Evolutionary conservation across 1,140 invertebrate genomes (phyloP).

Genomic region (Ostrea edulis): DNA sequence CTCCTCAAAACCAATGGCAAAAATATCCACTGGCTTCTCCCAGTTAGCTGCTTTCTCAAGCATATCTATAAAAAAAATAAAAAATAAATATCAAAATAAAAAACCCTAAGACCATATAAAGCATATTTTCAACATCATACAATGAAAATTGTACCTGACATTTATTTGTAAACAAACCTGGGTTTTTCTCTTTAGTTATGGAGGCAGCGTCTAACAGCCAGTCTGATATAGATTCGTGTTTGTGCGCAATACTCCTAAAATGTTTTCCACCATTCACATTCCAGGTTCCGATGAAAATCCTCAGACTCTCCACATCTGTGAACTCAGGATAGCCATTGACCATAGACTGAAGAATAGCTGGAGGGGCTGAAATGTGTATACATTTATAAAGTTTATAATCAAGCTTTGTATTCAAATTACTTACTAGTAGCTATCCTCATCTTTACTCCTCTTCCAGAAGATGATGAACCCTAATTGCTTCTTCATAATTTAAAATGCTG

Average conservation of each 20-base stretch:
- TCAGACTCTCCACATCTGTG: conserved; percentile 85
- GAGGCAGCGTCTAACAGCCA: conserved; percentile 91
- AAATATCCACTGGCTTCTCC: conserved; percentile 88
- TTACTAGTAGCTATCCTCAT: no score
- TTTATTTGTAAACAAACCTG: conserved; percentile 63
- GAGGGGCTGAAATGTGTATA: conserved; percentile 77
- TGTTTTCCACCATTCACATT: conserved; percentile 99
- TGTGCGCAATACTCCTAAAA: conserved; percentile 97
- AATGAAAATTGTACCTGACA: conserved; percentile 20
- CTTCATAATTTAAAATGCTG: no score
- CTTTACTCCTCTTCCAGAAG: no score
- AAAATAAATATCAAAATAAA: neutral
- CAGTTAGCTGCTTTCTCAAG: conserved; percentile 81
- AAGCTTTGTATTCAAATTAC: no score
- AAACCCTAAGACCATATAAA: neutral
- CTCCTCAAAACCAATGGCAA: conserved; percentile 99
- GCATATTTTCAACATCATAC: conserved; percentile 46
- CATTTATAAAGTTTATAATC: neutral
- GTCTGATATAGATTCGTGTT: conserved; percentile 93
- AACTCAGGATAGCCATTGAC: conserved; percentile 89
- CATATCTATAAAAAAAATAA: conserved; percentile 61
- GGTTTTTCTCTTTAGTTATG: conserved; percentile 71
- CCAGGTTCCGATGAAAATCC: conserved; percentile 96
- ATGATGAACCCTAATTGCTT: no score
- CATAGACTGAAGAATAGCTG: conserved; percentile 79